Conservation (phyloP, 2,113 vertebrate species). For the Ochotona princeps region DNA sequence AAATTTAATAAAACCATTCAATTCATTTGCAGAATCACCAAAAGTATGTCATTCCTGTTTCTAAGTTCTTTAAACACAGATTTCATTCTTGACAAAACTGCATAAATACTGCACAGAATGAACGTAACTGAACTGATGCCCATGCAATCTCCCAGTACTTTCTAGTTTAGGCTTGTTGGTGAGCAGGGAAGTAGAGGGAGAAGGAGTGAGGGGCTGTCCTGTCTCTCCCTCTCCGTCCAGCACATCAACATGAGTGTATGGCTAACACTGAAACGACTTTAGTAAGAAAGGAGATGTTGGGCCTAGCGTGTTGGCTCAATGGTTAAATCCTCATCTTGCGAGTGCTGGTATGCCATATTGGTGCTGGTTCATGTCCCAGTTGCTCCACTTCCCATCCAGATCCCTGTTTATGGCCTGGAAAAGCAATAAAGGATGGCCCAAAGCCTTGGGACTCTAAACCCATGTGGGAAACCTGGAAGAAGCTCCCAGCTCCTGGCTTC, state of each 20-base stretch:
- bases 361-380: too few relatives aligned
- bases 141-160: too few relatives aligned
- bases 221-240: not conserved
- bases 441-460: too few relatives aligned
- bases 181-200: not conserved
- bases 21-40: not conserved
- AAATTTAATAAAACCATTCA: conserved; percentile 41
- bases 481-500: too few relatives aligned
- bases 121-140: not conserved
- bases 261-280: not conserved
- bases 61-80: not conserved
- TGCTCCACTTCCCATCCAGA: too few relatives aligned
- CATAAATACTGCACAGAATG: not conserved
- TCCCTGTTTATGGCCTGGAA: too few relatives aligned
- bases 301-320: too few relatives aligned
- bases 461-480: too few relatives aligned
- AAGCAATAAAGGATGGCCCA: too few relatives aligned
- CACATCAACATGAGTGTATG: not conserved
- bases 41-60: not conserved
- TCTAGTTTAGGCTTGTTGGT: not conserved
- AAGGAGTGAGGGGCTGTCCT: not conserved
- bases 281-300: too few relatives aligned
- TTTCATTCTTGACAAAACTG: conserved; percentile 7
- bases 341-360: too few relatives aligned
- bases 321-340: too few relatives aligned